Percentiles rank a stretch among this genome's conserved stretches.
Evolutionary conservation across 1,140 invertebrate species (phyloP).

Genomic region (Prorops nasuta): DNA sequence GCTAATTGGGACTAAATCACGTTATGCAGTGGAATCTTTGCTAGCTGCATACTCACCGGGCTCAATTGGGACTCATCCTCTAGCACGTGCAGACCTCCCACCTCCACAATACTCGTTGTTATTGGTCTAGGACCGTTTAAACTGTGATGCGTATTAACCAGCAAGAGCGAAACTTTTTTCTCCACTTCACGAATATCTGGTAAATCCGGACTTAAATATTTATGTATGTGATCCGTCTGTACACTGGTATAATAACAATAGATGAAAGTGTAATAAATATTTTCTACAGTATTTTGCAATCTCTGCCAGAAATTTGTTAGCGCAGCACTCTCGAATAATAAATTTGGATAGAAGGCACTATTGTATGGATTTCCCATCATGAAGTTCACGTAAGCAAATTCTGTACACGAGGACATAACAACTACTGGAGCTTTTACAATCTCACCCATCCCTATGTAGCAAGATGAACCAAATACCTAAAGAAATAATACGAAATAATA

Average conservation of each 20-base stretch:
- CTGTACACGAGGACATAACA: slow-evolving; percentile 58
- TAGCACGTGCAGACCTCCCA: slow-evolving; percentile 60
- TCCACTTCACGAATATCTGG: slow-evolving; percentile 46
- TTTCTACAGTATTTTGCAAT: slow-evolving; percentile 52
- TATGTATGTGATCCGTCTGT: slow-evolving; percentile 36
- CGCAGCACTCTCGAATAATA: slow-evolving; percentile 57
- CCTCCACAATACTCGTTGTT: slow-evolving; percentile 56
- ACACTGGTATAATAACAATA: slow-evolving; percentile 28
- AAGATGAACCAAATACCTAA: slow-evolving; percentile 34
- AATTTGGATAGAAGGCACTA: slow-evolving; percentile 61
- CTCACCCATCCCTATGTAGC: slow-evolving; percentile 59
- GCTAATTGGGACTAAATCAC: too few species aligned
- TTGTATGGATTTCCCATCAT: slow-evolving; percentile 63
- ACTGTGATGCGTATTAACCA: slow-evolving; percentile 61
- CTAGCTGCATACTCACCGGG: slow-evolving; percentile 11
- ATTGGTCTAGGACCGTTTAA: slow-evolving; percentile 53
- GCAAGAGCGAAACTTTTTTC: slow-evolving; percentile 53
- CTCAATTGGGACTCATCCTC: slow-evolving; percentile 23
- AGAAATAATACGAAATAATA: too few species aligned
- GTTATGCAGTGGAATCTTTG: too few species aligned
- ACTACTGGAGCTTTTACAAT: slow-evolving; percentile 60
- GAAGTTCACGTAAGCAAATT: slow-evolving; percentile 62
- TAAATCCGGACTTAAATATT: slow-evolving; percentile 47
- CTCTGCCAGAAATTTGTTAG: slow-evolving; percentile 61
- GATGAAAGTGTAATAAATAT: slow-evolving; percentile 10